Evolutionary conservation across 1,140 invertebrate genomes (phyloP), one percentile per base, ranked within the genome.

Genomic region (Periplaneta americana): DNA sequence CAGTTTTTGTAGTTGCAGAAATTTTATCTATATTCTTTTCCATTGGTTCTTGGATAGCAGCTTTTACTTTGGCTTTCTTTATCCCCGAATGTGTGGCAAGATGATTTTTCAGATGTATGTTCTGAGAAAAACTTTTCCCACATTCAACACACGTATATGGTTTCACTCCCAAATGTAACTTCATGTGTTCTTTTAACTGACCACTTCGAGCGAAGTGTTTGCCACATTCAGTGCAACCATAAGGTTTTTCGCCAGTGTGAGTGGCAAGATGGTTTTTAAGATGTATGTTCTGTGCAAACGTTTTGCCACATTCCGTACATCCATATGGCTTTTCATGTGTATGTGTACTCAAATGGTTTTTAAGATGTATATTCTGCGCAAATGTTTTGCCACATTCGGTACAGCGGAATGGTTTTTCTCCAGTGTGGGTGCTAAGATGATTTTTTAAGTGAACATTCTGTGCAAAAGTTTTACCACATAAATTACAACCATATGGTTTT

Each of bases 91-190:
- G 39, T 15, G n/a, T 48, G 11, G n/a, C 32, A 31, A 79, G 15
- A 32, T 92, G 91, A 22, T 33, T 79, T 57, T 57, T 79, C n/a
- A 79, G 4, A 33, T 57, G 36, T 32, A 33, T 39, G 22, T 79
- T 79, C n/a, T 31, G 78, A 0, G 31, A 15, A 74, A 82, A 82
- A 10, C 33, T 15, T 34, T 82, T 80, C 3, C 36, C 33, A 75
- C 82, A 82, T 11, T 34, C 32, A 33, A 28, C 37, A 80, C 82
- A 82, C 18, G 22, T 18, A 78, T 77, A 80, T 22, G 79, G 79
- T 78, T 80, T 82, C 31, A 75, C 34, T 8, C 82, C 82, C 75
- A 66, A 32, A 31, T 80, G 82, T 34, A 75, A 34, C 15, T 48
- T 79, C 78, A 37, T 66, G 17, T 79, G 78, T 57, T 79, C 39